phyloP scores from a whole-genome alignment of 2,888 invertebrate genomes.

The Nemapogon koenigi region DNA sequence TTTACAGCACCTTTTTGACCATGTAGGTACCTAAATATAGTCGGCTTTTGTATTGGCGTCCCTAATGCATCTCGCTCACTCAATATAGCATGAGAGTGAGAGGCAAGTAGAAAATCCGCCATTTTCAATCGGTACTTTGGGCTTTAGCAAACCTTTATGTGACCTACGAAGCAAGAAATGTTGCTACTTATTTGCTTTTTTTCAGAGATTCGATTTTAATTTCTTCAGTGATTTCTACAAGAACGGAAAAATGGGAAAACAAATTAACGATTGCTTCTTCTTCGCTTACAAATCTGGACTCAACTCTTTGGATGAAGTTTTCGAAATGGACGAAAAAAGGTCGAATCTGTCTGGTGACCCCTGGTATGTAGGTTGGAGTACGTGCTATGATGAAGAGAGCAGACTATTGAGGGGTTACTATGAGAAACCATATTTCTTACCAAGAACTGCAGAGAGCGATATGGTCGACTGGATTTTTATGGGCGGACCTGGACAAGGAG shows the following conservation, averaged over 20 bases:
- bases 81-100: too few relatives aligned
- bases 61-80: too few relatives aligned
- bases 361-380: conserved; percentile 90
- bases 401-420: conserved; percentile 80
- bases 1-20: too few relatives aligned
- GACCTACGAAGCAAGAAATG: background rate
- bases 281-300: conserved; percentile 93
- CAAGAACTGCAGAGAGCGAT: conserved; percentile 83
- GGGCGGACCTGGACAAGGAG: conserved; percentile 93
- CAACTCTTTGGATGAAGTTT: conserved; percentile 76
- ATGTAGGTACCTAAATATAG: too few relatives aligned
- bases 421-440: conserved; percentile 87
- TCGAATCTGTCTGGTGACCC: conserved; percentile 69
- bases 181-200: too few relatives aligned
- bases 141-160: too few relatives aligned
- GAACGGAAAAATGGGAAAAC: conserved; percentile 55
- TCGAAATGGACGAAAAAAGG: conserved; percentile 77
- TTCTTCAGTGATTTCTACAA: conserved; percentile 83
- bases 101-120: too few relatives aligned
- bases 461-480: conserved; percentile 97
- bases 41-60: too few relatives aligned
- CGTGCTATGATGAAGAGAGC: conserved; percentile 87
- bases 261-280: conserved; percentile 82
- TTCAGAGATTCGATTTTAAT: conserved; percentile 75
- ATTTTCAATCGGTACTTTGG: too few relatives aligned